Base-by-base conservation (phyloP, 92 coral and sea anemone species). In the Phenganax subtilis region DNA sequence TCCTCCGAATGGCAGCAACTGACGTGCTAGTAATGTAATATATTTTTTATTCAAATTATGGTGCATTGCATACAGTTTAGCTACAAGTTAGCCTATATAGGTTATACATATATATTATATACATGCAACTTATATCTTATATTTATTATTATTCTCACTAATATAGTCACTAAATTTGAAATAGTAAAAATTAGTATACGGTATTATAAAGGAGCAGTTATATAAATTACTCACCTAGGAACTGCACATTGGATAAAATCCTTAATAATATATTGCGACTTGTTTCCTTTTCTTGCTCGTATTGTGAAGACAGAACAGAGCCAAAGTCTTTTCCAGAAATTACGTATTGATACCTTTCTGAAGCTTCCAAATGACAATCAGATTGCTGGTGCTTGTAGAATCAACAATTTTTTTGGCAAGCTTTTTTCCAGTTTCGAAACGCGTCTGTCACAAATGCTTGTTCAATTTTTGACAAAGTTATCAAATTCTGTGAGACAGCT, bases 1-100 rank as follows among this genome's bases (percentile, higher is more conserved):
- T 52, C 85, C 90, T 56, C 87, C 78, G 65, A 83, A 66, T 20
- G 84, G 87, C 81, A 87, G 67, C 12, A 82, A 83, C 54, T 87
- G 85, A 57, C 85, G 55, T 17, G 90, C 90, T 56, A 87, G 77
- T 70, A 70, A 70, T 10, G 75, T 70, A 70, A 70, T 70, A 20
- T 2, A 70, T 70, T 27, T 70, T 10, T 17, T 70, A 10, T 70
- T 37, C 47, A 37, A 37, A 37, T 37, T 37, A 37, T 37, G 5
- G 47, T 37, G 47, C 47, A 37, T 37, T 37, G 47, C 47, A 37
- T 37, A 37, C 47, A 70, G 75, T 17, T 10, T 70, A 70, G 75
- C 25, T 37, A 37, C 47, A 37, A 37, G 47, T 37, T 37, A 37
- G 47, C 47, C 47, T 37, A 37, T 37, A 37, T 37, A 37, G 47